Evolutionary conservation across 2,797 vertebrate species (phyloP), one percentile per base, ranked within the genome.

Genomic region (Sorex maritimensis): DNA sequence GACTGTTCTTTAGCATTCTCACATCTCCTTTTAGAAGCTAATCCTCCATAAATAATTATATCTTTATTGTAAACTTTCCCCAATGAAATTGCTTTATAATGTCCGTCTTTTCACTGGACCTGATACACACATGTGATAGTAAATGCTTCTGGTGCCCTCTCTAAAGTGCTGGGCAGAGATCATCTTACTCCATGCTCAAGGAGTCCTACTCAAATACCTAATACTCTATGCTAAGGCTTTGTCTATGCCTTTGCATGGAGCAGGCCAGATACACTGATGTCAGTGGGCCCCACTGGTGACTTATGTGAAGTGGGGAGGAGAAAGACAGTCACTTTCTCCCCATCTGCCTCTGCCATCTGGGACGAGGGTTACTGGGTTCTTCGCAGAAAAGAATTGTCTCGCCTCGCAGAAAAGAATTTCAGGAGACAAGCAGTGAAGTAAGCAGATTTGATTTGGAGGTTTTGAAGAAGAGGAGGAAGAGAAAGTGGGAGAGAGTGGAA

Each of bases 121-220:
- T 23, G 23, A 49, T 44, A 23, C 30, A 30, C 10, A 30, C 15
- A 1, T 58, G 44, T 41, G 24, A 2, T 4, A 77, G 68, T n/a
- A 81, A 28, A 3, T 55, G 23, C 19, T 69, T 9, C 21, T 10
- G 67, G n/a, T n/a, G 9, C 10, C 46, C 52, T 49, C 23, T 28
- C 3, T 0, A n/a, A 69, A 52, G 41, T 23, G 11, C 30, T 13
- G 0, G 23, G 15, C 30, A 26, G n/a, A 65, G 23, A 8, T 3
- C 0, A 0, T 44, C 34, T 55, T 30, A 13, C 10, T 41, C 67
- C 55, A 34, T 24, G 44, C 41, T n/a, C 5, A 68, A 55, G 26
- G 17, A 46, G 1, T 55, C 55, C 63, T 23, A 0, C 34, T 46
- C 52, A 44, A 65, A 26, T 74, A 41, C 41, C 55, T 19, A 52